These are phyloP conservation scores for Pseudolaguvia tuberculata DNA, from an alignment of 2,113 vertebrate genomes.

Conservation along the genomic window DNA sequence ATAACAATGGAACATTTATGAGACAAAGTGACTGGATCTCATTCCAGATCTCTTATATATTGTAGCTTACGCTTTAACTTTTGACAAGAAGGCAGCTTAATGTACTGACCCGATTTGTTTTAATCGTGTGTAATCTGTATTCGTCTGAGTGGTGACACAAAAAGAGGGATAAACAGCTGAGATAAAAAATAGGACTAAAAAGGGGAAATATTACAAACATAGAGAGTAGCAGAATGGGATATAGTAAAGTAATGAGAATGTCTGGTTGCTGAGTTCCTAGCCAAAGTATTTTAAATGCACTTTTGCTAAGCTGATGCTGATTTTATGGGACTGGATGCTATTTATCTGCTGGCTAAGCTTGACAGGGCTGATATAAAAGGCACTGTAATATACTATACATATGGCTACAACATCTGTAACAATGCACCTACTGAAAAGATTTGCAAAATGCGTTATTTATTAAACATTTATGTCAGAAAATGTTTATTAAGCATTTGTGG, in stretches of 20 bases:
- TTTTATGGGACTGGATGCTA: neutral
- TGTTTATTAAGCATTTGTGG: neutral
- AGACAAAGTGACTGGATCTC: neutral
- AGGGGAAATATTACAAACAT: neutral
- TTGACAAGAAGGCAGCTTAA: no score
- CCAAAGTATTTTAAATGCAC: neutral
- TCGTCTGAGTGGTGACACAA: neutral
- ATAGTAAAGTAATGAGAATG: neutral
- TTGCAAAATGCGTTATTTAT: neutral
- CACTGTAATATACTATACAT: neutral
- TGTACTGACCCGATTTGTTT: neutral
- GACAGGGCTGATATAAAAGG: neutral
- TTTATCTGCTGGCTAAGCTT: constrained; percentile 10
- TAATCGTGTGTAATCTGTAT: neutral
- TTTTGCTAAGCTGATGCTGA: neutral
- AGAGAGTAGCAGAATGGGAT: neutral
- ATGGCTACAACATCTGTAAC: neutral
- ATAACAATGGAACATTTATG: neutral
- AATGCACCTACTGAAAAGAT: neutral
- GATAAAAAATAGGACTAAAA: neutral
- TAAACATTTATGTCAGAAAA: neutral
- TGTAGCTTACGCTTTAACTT: neutral
- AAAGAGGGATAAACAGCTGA: neutral
- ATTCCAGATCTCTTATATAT: neutral
- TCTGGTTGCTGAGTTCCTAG: neutral